Evolutionary conservation across 2,113 vertebrate genomes (phyloP).

Genomic region (Trochalopteron elliotii): DNA sequence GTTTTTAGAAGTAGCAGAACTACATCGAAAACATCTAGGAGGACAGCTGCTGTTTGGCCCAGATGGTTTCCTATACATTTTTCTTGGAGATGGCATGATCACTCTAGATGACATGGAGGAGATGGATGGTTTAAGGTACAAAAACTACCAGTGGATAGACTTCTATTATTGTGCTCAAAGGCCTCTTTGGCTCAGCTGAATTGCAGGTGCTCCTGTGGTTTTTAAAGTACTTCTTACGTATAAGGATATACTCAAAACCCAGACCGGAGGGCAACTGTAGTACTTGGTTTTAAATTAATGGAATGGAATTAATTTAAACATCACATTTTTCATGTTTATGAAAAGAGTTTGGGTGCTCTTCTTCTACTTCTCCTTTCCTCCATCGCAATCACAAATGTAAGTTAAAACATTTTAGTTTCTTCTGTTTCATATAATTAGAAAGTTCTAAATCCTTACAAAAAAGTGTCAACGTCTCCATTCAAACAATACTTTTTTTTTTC

Average conservation of each 20-base stretch:
- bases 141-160: neutral
- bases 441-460: neutral
- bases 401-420: neutral
- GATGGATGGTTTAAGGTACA: constrained; percentile 98
- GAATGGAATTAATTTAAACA: neutral
- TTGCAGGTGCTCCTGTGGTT: neutral
- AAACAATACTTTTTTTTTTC: neutral
- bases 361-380: neutral
- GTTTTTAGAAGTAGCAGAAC: constrained; percentile 95
- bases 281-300: neutral
- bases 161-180: neutral
- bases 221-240: neutral
- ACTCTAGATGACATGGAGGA: constrained; percentile 99
- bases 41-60: constrained; percentile 93
- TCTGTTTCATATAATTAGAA: neutral
- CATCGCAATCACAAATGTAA: neutral
- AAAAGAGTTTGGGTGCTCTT: neutral
- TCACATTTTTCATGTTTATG: neutral
- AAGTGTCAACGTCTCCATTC: neutral
- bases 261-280: neutral
- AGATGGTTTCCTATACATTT: constrained; percentile 90
- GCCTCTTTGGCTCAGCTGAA: neutral
- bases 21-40: constrained; percentile 94
- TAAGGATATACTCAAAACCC: neutral
- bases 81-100: constrained; percentile 98